These are phyloP conservation scores for Drosophila mercatorum DNA, from an alignment of 2,888 invertebrate species.

Conservation along the genomic window DNA sequence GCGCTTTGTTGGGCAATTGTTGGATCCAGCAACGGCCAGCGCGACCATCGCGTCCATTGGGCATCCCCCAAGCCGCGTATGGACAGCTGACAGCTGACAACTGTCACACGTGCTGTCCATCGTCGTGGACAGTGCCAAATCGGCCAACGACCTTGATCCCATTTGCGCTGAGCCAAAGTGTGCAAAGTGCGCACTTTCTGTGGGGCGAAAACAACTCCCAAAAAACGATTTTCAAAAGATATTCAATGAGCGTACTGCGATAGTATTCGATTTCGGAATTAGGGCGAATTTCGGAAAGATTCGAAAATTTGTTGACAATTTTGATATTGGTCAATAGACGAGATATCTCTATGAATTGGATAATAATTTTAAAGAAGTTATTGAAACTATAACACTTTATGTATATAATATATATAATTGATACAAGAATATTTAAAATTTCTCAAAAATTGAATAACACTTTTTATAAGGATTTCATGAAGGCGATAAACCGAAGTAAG, in stretches of 20 bases:
- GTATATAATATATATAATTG: no score
- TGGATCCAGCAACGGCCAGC: constrained; percentile 30
- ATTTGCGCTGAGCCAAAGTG: background rate
- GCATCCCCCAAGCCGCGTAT: constrained; percentile 12
- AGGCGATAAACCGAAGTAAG: no score
- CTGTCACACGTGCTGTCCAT: constrained; percentile 25
- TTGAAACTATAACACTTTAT: no score
- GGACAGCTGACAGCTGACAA: constrained; percentile 29
- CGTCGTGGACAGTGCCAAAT: constrained; percentile 27
- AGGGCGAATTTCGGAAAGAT: background rate
- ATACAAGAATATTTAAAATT: no score
- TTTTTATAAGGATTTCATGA: no score
- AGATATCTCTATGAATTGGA: no score
- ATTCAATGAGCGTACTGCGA: background rate
- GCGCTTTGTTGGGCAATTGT: constrained; percentile 22
- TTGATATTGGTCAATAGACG: no score
- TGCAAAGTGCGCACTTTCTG: background rate
- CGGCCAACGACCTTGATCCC: constrained; percentile 24
- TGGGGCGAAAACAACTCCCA: background rate
- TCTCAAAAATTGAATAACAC: no score
- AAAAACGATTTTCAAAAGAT: background rate
- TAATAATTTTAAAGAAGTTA: no score
- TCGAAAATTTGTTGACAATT: background rate
- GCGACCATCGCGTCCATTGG: constrained; percentile 15
- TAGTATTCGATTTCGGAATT: background rate